phyloP scores from a whole-genome alignment of 2,888 invertebrate genomes.

The Papilio demoleus region DNA sequence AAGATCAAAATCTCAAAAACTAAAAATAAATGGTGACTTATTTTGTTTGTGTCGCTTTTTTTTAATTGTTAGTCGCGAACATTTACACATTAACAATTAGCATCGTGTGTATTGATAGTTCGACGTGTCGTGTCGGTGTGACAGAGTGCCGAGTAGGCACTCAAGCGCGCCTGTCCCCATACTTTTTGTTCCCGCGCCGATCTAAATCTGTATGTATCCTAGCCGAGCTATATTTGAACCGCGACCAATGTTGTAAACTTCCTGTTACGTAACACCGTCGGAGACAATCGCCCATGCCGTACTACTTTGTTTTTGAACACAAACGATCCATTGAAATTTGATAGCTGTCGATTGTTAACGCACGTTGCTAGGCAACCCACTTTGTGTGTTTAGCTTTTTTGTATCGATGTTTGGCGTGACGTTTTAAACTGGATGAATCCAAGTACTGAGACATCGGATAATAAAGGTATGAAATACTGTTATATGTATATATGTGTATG shows the following conservation, averaged over 20 bases:
- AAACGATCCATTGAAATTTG: conserved; percentile 32
- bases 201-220: conserved; percentile 75
- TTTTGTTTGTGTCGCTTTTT: background rate
- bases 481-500: background rate
- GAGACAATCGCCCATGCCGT: conserved; percentile 57
- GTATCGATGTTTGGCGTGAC: background rate
- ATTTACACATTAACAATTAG: background rate
- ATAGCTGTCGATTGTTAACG: conserved; percentile 12
- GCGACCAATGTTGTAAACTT: conserved; percentile 59
- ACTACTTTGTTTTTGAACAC: conserved; percentile 27
- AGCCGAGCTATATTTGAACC: conserved; percentile 69
- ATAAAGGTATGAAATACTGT: background rate
- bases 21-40: too few relatives aligned
- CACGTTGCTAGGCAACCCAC: conserved; percentile 30
- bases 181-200: conserved; percentile 71
- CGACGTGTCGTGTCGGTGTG: conserved; percentile 53
- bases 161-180: conserved; percentile 63
- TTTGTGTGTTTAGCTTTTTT: background rate
- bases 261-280: conserved; percentile 68
- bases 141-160: conserved; percentile 54
- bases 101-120: background rate
- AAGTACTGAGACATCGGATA: background rate
- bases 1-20: too few relatives aligned
- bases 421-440: background rate
- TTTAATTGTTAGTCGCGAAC: background rate